Conservation (phyloP, 1,140 invertebrate species). For the Drosophila pandora region DNA sequence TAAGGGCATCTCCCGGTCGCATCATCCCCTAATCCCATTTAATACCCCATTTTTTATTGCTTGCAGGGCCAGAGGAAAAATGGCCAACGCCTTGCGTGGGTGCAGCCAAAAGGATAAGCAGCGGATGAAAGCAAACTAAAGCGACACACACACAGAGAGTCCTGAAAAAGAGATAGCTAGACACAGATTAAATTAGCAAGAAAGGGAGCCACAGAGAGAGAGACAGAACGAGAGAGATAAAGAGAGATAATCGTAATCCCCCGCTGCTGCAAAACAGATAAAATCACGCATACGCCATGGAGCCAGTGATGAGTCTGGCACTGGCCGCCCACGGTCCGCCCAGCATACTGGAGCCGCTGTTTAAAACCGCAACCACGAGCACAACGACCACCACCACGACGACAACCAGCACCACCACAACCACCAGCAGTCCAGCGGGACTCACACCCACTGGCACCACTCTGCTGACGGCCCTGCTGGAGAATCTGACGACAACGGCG, state of each 20-base stretch:
- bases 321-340: conserved; percentile 79
- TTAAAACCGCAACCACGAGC: conserved; percentile 79
- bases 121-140: conserved; percentile 42
- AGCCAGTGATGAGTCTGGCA: conserved; percentile 75
- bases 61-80: conserved; percentile 63
- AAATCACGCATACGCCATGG: conserved; percentile 71
- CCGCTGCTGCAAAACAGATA: conserved; percentile 28
- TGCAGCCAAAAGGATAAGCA: conserved; percentile 69
- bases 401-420: conserved; percentile 62
- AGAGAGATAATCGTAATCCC: conserved; percentile 12
- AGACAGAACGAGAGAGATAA: conserved; percentile 2
- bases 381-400: conserved; percentile 75
- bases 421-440: conserved; percentile 51
- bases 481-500: conserved; percentile 71
- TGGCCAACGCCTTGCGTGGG: conserved; percentile 70
- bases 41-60: conserved; percentile 30
- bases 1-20: conserved; percentile 3
- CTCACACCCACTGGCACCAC: conserved; percentile 58
- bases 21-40: not conserved
- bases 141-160: conserved; percentile 13
- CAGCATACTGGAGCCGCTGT: conserved; percentile 80
- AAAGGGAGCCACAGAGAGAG: not conserved
- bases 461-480: conserved; percentile 60
- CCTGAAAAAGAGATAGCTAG: conserved; percentile 3
- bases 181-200: conserved; percentile 2